phyloP scores from a whole-genome alignment of 2,797 vertebrate species.

The Anguilla obscura region DNA sequence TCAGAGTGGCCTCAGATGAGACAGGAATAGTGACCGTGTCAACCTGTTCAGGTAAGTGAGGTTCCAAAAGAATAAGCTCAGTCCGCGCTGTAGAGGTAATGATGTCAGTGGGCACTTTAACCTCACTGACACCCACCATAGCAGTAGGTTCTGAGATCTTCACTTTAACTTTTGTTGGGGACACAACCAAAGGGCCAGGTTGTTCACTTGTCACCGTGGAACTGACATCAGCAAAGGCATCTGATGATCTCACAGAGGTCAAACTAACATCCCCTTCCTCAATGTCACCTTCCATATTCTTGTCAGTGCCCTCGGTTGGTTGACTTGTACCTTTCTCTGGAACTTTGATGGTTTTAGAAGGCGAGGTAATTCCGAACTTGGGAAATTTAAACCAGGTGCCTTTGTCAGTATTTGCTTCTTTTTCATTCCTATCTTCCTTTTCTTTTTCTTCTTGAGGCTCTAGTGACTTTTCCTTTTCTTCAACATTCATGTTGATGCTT shows the following conservation, averaged over 20 bases:
- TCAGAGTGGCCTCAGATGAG: constrained; percentile 67
- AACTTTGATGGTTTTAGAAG: constrained; percentile 67
- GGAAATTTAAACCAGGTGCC: constrained; percentile 84
- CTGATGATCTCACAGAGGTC: constrained; percentile 72
- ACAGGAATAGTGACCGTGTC: constrained; percentile 61
- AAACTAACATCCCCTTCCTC: constrained; percentile 64
- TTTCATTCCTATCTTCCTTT: constrained; percentile 50
- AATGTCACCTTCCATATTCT: constrained; percentile 51
- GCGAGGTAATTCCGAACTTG: constrained; percentile 79
- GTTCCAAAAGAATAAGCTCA: constrained; percentile 73
- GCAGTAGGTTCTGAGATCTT: constrained; percentile 65
- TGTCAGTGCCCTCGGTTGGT: constrained; percentile 43
- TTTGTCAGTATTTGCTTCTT: constrained; percentile 68
- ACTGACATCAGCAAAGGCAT: constrained; percentile 73
- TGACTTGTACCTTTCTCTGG: constrained; percentile 40
- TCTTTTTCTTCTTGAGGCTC: constrained; percentile 48
- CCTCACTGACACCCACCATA: constrained; percentile 45
- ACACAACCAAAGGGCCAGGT: constrained; percentile 52
- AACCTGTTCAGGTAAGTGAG: constrained; percentile 68
- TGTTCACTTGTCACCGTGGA: constrained; percentile 70
- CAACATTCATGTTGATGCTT: constrained; percentile 21
- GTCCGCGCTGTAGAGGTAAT: constrained; percentile 78
- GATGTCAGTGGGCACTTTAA: constrained; percentile 49
- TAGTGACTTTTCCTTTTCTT: constrained; percentile 40
- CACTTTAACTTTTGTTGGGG: constrained; percentile 71